Conservation (phyloP, 2,797 vertebrate species). For the Bryconaethiops microstoma region DNA sequence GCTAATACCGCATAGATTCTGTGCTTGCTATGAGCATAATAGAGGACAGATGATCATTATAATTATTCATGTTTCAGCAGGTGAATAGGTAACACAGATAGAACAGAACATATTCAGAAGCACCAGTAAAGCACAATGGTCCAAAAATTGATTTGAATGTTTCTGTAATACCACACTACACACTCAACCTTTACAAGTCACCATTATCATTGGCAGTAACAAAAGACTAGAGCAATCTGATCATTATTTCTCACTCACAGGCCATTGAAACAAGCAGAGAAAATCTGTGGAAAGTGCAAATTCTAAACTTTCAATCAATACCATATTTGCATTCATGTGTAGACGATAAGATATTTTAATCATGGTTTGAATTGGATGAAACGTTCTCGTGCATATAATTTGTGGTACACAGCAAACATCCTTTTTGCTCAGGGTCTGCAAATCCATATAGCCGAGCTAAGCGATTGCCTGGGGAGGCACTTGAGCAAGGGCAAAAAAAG, state of each 20-base stretch:
- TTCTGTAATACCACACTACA: neutral
- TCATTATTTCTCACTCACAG: neutral
- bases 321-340: neutral
- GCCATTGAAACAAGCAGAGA: neutral
- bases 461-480: too few relatives aligned
- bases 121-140: constrained; percentile 24
- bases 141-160: constrained; percentile 11
- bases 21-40: neutral
- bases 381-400: too few relatives aligned
- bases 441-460: too few relatives aligned
- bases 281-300: neutral
- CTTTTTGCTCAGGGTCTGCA: too few relatives aligned
- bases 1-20: neutral
- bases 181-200: neutral
- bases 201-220: neutral
- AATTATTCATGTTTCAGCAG: constrained; percentile 17
- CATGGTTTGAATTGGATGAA: too few relatives aligned
- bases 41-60: constrained; percentile 7
- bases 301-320: neutral
- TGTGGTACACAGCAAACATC: too few relatives aligned
- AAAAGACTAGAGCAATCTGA: neutral
- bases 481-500: too few relatives aligned
- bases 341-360: neutral
- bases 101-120: constrained; percentile 20
- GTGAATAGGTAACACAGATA: neutral